Conservation (phyloP, 2,888 invertebrate genomes). For the Agelastica alni region DNA sequence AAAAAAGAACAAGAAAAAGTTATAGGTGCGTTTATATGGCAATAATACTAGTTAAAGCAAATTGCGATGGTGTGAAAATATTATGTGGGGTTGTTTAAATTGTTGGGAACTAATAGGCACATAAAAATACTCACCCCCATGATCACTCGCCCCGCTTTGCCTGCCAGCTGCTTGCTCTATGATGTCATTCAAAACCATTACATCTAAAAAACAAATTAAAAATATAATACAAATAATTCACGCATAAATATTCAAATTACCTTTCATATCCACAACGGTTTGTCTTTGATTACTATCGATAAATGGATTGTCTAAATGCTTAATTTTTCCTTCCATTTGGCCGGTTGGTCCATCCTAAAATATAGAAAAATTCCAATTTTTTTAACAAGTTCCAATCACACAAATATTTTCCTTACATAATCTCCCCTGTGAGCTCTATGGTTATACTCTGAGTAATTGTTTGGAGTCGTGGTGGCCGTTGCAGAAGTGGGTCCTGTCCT, state of each 20-base stretch:
- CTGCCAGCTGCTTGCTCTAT: slow-evolving; percentile 93
- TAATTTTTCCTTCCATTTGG: slow-evolving; percentile 79
- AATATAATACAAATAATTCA: background rate
- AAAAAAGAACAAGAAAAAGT: slow-evolving; percentile 32
- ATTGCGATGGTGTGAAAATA: slow-evolving; percentile 55
- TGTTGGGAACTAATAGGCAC: too few relatives aligned
- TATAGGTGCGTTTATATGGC: slow-evolving; percentile 41
- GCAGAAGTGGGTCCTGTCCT: slow-evolving; percentile 65
- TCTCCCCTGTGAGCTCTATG: slow-evolving; percentile 71
- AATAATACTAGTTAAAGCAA: slow-evolving; percentile 50
- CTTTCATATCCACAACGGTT: slow-evolving; percentile 90
- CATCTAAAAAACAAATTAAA: slow-evolving; percentile 67
- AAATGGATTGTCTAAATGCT: slow-evolving; percentile 90
- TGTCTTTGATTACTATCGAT: slow-evolving; percentile 82
- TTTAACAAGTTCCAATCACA: background rate
- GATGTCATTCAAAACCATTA: slow-evolving; percentile 95
- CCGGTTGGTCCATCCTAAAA: slow-evolving; percentile 81
- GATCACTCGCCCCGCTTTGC: slow-evolving; percentile 83
- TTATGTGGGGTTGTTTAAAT: slow-evolving; percentile 32
- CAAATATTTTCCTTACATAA: slow-evolving; percentile 62
- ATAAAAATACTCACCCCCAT: slow-evolving; percentile 72
- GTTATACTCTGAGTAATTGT: slow-evolving; percentile 65
- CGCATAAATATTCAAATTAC: slow-evolving; percentile 35
- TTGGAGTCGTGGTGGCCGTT: slow-evolving; percentile 48
- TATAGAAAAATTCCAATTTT: background rate